Base-by-base conservation (phyloP, 2,113 vertebrate species). In the Mormyrus lacerda region DNA sequence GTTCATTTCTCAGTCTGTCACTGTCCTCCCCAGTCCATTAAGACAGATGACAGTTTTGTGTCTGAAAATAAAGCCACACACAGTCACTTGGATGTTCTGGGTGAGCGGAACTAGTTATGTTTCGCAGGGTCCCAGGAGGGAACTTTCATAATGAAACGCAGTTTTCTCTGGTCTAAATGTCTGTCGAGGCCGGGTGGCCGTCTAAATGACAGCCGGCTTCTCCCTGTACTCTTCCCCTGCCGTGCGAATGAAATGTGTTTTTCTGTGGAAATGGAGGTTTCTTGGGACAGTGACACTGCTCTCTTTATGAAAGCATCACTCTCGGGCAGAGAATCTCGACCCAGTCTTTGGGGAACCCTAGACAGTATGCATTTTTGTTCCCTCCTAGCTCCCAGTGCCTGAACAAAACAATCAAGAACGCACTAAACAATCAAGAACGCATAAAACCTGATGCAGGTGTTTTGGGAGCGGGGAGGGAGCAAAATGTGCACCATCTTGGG, bases 1-100 rank as follows among this genome's bases (percentile, higher is more conserved):
- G 35, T 48, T 51, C 55, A 15, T 65, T 65, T 90, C 27, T 48
- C 73, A 39, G 35, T 89, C 69, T 51, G 19, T 83, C 84, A 48
- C 2, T 85, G 9, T 82, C 47, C 19, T 83, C 15, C 42, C 48
- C 44, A 39, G 39, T 44, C 51, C 50, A 39, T 85, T 84, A 86
- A 58, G 84, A 45, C 65, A 4, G 21, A 55, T 61, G 21, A 51
- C 82, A 86, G 48, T 88, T 47, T 55, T 79, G 76, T 55, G 35
- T 90, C 31, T 85, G 73, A 19, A 82, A 45, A 90, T 47, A 50
- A 24, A 4, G 15, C 27, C 1, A 19, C 87, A 53, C 51, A 88
- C 87, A 89, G 48, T 90, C 65, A 50, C 47, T 51, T 85, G 84
- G 24, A 85, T 85, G 84, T 31, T 85, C n/a, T 24, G 24, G 42